Percentiles rank a stretch among this genome's conserved stretches.
Conservation (phyloP, 37 sponge, comb jelly and placozoan species). For the Petrosia ficiformis region DNA sequence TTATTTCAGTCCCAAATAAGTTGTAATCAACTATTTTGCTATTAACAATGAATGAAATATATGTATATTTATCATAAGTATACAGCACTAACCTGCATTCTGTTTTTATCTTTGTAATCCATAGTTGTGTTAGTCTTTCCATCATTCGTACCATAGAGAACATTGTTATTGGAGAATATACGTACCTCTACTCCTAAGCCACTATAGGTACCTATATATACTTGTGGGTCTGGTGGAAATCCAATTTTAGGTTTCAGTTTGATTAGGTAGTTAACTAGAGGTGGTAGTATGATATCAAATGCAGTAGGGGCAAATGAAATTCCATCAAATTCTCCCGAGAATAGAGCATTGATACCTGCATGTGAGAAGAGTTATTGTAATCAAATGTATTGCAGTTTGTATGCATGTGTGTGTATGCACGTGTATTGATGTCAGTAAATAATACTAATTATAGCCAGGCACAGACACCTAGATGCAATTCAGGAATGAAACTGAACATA, state of each 20-base stretch:
- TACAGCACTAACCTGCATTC: no score
- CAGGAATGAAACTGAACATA: slow-evolving; percentile 58
- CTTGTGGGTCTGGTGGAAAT: slow-evolving; percentile 18
- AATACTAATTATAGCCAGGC: background rate
- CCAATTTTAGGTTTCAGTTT: slow-evolving; percentile 2
- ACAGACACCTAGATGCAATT: slow-evolving; percentile 56
- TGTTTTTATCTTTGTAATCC: no score
- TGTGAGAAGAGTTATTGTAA: background rate
- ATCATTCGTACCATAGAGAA: no score
- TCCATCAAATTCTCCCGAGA: slow-evolving; percentile 51
- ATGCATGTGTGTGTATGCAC: background rate
- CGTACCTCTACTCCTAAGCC: background rate
- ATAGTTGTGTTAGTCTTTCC: no score
- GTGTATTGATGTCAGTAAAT: background rate
- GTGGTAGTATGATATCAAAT: slow-evolving; percentile 23
- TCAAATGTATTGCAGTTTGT: slow-evolving; percentile 3
- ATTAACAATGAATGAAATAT: background rate
- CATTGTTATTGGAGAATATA: background rate
- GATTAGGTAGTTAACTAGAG: background rate
- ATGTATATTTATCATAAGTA: background rate
- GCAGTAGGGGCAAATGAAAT: background rate
- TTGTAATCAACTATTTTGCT: background rate
- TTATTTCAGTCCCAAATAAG: background rate
- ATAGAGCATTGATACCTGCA: slow-evolving; percentile 61
- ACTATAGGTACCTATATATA: slow-evolving; percentile 21